Evolutionary conservation across 2,113 vertebrate species (phyloP).

Genomic region (Geococcyx californianus): DNA sequence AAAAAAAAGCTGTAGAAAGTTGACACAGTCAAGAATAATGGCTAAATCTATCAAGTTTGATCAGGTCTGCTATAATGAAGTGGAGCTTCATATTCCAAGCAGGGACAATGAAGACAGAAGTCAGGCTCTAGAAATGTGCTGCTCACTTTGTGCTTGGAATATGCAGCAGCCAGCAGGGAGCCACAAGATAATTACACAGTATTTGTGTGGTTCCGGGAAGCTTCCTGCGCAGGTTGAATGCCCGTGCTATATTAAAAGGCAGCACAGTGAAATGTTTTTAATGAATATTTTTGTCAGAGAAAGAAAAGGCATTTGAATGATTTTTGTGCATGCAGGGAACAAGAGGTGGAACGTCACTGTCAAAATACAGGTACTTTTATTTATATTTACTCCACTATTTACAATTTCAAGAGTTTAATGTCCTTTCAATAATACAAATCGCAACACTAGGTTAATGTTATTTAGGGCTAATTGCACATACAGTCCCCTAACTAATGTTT

Average conservation of each 20-base stretch:
- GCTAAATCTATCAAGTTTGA: slow-evolving; percentile 94
- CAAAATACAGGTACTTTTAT: slow-evolving; percentile 84
- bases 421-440: slow-evolving; percentile 74
- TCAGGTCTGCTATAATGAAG: slow-evolving; percentile 92
- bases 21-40: slow-evolving; percentile 91
- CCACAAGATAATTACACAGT: slow-evolving; percentile 91
- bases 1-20: slow-evolving; percentile 76
- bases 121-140: slow-evolving; percentile 82
- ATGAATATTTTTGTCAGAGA: slow-evolving; percentile 91
- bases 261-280: slow-evolving; percentile 90
- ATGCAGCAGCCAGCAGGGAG: slow-evolving; percentile 89
- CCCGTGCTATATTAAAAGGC: slow-evolving; percentile 85
- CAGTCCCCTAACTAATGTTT: slow-evolving; percentile 63
- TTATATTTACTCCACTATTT: slow-evolving; percentile 81
- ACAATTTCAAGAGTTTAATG: slow-evolving; percentile 68
- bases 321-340: slow-evolving; percentile 74
- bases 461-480: slow-evolving; percentile 70
- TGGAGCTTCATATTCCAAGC: slow-evolving; percentile 88
- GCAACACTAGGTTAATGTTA: slow-evolving; percentile 51
- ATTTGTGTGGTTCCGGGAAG: slow-evolving; percentile 91
- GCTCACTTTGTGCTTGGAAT: slow-evolving; percentile 88
- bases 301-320: slow-evolving; percentile 88
- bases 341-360: slow-evolving; percentile 82
- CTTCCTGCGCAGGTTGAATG: slow-evolving; percentile 87
- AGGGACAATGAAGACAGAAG: slow-evolving; percentile 88